A percentile compares a stretch with the other conserved stretches of the same genome.
phyloP scores from a whole-genome alignment of 1,140 invertebrate genomes.

The Camponotus vicinus region DNA sequence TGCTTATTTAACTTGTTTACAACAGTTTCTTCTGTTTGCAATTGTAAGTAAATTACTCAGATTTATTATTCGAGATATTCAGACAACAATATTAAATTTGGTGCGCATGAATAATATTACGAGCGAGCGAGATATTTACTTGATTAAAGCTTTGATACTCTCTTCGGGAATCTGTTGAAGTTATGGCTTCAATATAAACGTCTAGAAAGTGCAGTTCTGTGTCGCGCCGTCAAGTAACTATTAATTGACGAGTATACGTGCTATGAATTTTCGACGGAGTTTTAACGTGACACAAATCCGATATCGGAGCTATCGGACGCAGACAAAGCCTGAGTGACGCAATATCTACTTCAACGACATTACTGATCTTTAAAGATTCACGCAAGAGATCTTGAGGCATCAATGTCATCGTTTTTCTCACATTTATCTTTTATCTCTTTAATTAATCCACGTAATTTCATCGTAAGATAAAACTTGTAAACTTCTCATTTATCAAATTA shows the following conservation, averaged over 20 bases:
- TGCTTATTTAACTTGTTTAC: not conserved
- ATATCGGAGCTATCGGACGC: slow-evolving; percentile 42
- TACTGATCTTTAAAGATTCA: slow-evolving; percentile 49
- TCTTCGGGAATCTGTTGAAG: slow-evolving; percentile 55
- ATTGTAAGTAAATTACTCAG: not conserved
- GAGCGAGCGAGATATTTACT: slow-evolving; percentile 26
- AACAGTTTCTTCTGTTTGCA: not conserved
- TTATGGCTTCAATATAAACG: slow-evolving; percentile 59
- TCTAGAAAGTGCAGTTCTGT: slow-evolving; percentile 61
- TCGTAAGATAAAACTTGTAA: too few species aligned
- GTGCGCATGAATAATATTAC: slow-evolving; percentile 36
- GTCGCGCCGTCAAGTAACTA: slow-evolving; percentile 60
- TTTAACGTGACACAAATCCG: slow-evolving; percentile 62
- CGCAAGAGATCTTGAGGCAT: not conserved
- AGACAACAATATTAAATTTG: slow-evolving; percentile 39
- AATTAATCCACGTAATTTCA: not conserved
- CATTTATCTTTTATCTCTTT: not conserved
- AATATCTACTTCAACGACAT: slow-evolving; percentile 30
- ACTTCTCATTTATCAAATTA: not conserved
- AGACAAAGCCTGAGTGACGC: slow-evolving; percentile 44
- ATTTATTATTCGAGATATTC: slow-evolving; percentile 10
- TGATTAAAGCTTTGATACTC: slow-evolving; percentile 62
- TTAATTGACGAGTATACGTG: slow-evolving; percentile 64
- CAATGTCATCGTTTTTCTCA: not conserved
- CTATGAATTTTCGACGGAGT: slow-evolving; percentile 61